phyloP scores from a whole-genome alignment of 2,888 invertebrate genomes.

The Stictocephala bisonia region DNA sequence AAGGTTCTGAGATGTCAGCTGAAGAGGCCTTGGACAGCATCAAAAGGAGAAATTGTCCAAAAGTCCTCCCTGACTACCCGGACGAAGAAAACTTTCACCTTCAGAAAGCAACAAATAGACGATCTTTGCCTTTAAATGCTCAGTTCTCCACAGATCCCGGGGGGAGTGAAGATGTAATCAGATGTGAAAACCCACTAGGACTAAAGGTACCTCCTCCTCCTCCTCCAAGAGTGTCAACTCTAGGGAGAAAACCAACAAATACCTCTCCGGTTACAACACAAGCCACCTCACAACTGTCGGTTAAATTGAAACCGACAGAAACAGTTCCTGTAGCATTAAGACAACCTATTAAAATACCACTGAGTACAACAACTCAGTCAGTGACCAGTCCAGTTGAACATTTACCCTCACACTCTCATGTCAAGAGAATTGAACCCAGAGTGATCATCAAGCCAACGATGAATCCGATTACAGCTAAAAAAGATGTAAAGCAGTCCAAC shows the following conservation, averaged over 20 bases:
- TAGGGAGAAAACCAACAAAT: conserved; percentile 68
- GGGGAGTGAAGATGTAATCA: conserved; percentile 50
- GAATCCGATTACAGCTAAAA: conserved; percentile 62
- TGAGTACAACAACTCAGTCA: not conserved
- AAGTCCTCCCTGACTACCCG: conserved; percentile 82
- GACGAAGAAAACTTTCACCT: conserved; percentile 45
- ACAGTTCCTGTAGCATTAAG: conserved; percentile 63
- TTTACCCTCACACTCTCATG: conserved; percentile 1
- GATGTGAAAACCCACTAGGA: conserved; percentile 44
- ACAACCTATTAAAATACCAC: conserved; percentile 3
- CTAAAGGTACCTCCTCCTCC: conserved; percentile 72
- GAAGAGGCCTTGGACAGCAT: conserved; percentile 80
- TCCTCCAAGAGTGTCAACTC: conserved; percentile 78
- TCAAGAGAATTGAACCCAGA: conserved; percentile 67
- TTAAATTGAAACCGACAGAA: conserved; percentile 55
- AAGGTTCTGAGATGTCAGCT: conserved; percentile 66
- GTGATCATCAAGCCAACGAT: conserved; percentile 72
- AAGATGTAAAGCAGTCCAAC: conserved; percentile 52
- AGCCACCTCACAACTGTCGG: conserved; percentile 38
- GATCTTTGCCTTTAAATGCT: conserved; percentile 36
- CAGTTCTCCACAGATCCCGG: conserved; percentile 51
- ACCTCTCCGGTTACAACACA: conserved; percentile 49
- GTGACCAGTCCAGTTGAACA: not conserved
- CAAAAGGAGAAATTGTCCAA: conserved; percentile 83
- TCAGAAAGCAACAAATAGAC: conserved; percentile 43